Evolutionary conservation across 2,888 invertebrate genomes (phyloP), one percentile per base, ranked within the genome.

Genomic region (Mimachlamys varia): DNA sequence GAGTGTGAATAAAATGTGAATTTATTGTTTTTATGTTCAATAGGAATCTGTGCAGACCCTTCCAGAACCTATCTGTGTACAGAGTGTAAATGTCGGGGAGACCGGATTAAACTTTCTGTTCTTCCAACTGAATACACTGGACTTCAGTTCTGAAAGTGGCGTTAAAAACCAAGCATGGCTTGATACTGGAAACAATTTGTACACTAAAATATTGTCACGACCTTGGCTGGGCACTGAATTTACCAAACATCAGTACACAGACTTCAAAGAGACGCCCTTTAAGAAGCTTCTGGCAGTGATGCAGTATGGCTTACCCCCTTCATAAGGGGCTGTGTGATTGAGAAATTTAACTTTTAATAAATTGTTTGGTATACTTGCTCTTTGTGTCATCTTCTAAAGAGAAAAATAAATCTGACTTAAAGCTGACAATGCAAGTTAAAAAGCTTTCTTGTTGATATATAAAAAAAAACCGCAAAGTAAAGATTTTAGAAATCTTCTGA

Each of bases 71-170:
- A 97, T 99, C 89, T 98, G 98, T 87, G 97, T 99, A 3, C 99
- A 99, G 96, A 98, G 98, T 95, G 97, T 99, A 93, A 98, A 98
- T 94, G 98, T 98, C 5, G 98, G 98, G 96, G 98, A 98, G 0
- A 97, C 97, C 93, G 97, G 97, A 87, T 98, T 98, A 96, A 98
- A 98, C 96, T 98, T 99, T 96, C 98, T 98, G 7, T 97, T 98
- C 33, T 97, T 98, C 91, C 98, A 99, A 97, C 97, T 99, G 22
- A 97, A 98, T 96, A 96, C 98, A 3, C 93, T 97, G 96, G 97
- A 97, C 93, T 97, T 97, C 0, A 93, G 90, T 87, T 90, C 88
- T 0, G 97, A 97, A 58, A 97, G 97, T 49, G 96, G 96, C 38
- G 96, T 97, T 0, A 98, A 98, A 96, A 99, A 99, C 97, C 97